A percentile compares a stretch with the other conserved stretches of the same genome.
Evolutionary conservation across 1,140 invertebrate species (phyloP).

Genomic region (Plutomurus gul): DNA sequence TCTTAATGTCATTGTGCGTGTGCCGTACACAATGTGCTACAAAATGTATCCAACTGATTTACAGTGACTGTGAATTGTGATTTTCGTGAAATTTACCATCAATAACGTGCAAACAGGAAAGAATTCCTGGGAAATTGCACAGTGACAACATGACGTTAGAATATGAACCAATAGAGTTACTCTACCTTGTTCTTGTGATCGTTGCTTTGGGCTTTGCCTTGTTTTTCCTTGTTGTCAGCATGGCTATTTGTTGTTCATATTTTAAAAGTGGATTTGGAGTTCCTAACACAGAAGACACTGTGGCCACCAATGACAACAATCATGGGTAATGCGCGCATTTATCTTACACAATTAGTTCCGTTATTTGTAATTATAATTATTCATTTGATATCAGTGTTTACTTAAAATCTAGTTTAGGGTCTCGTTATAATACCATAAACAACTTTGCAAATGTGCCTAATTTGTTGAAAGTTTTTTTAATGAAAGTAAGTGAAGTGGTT

Average conservation of each 20-base stretch:
- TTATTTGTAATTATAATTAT: too few relatives aligned
- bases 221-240: slow-evolving; percentile 9
- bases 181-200: slow-evolving; percentile 16
- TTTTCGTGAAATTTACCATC: neutral
- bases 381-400: too few relatives aligned
- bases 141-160: slow-evolving; percentile 9
- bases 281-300: slow-evolving; percentile 18
- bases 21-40: too few relatives aligned
- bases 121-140: too few relatives aligned
- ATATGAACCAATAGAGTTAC: slow-evolving; percentile 20
- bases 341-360: too few relatives aligned
- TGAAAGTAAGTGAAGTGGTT: neutral
- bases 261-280: slow-evolving; percentile 23
- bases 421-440: too few relatives aligned
- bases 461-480: neutral
- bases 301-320: slow-evolving; percentile 22
- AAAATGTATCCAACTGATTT: too few relatives aligned
- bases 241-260: slow-evolving; percentile 31
- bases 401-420: too few relatives aligned
- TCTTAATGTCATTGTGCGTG: too few relatives aligned
- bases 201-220: slow-evolving; percentile 25
- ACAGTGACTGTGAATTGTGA: too few relatives aligned
- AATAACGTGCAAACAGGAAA: neutral
- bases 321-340: neutral
- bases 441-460: neutral